These are phyloP conservation scores for Nomada fucata DNA, from an alignment of 2,888 invertebrate species.

Conservation along the genomic window DNA sequence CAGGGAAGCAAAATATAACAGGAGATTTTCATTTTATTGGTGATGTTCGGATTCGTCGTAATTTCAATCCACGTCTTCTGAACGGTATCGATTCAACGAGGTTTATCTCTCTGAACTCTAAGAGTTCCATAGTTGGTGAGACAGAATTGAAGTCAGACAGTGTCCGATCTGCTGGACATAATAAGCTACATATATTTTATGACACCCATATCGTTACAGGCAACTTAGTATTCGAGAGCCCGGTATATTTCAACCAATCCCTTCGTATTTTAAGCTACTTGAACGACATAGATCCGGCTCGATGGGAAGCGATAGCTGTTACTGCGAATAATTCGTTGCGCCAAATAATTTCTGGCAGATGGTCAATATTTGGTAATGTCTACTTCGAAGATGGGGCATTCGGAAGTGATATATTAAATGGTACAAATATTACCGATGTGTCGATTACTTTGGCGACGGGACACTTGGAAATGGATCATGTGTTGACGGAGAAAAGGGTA, in stretches of 20 bases:
- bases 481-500: slow-evolving; percentile 53
- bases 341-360: slow-evolving; percentile 85
- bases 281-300: slow-evolving; percentile 65
- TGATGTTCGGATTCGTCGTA: slow-evolving; percentile 55
- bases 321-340: slow-evolving; percentile 55
- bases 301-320: slow-evolving; percentile 72
- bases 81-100: slow-evolving; percentile 69
- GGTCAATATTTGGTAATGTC: slow-evolving; percentile 83
- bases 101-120: slow-evolving; percentile 62
- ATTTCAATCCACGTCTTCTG: slow-evolving; percentile 70
- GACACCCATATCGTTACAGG: slow-evolving; percentile 54
- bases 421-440: slow-evolving; percentile 77
- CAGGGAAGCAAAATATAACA: slow-evolving; percentile 72
- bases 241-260: slow-evolving; percentile 64
- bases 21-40: slow-evolving; percentile 71
- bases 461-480: slow-evolving; percentile 37
- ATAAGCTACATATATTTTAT: not conserved
- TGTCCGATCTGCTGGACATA: too few species aligned
- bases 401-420: slow-evolving; percentile 80
- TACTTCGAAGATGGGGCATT: slow-evolving; percentile 80
- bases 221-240: slow-evolving; percentile 70
- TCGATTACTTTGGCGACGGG: slow-evolving; percentile 71
- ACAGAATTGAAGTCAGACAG: too few species aligned
- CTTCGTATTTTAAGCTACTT: slow-evolving; percentile 63
- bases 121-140: slow-evolving; percentile 71